These are phyloP conservation scores for Thymelicus sylvestris DNA, from an alignment of 2,888 invertebrate species.

Conservation along the genomic window DNA sequence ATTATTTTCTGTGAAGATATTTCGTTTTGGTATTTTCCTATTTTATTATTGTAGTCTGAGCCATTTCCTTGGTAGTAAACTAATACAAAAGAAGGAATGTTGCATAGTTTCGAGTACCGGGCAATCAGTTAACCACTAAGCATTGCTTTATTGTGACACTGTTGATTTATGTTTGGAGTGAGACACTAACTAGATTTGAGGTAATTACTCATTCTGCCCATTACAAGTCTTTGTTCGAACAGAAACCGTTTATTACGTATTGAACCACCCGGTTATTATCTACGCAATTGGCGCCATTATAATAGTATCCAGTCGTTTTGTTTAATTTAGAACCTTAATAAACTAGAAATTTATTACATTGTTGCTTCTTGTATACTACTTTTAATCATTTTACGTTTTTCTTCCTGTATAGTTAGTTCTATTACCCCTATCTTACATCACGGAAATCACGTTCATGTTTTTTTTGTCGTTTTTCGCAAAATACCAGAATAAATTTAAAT, in stretches of 20 bases:
- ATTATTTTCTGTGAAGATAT: too few species aligned
- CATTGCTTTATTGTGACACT: conserved; percentile 43
- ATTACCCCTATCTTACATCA: neutral
- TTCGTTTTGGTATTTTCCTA: too few species aligned
- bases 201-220: conserved; percentile 48
- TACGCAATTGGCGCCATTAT: conserved; percentile 43
- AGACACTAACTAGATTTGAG: conserved; percentile 49
- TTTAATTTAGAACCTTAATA: conserved; percentile 36
- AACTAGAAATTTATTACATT: conserved; percentile 13
- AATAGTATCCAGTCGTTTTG: conserved; percentile 25
- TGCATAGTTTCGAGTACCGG: conserved; percentile 16
- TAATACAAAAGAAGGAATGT: conserved; percentile 23
- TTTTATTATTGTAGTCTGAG: too few species aligned
- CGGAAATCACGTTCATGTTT: too few species aligned
- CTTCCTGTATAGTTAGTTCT: neutral
- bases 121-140: conserved; percentile 23
- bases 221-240: conserved; percentile 45
- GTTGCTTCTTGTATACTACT: too few species aligned
- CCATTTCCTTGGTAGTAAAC: too few species aligned
- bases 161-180: conserved; percentile 46
- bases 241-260: conserved; percentile 37
- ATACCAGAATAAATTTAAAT: too few species aligned
- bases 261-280: conserved; percentile 42
- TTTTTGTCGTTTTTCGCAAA: too few species aligned
- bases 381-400: neutral